These are phyloP conservation scores for Myanophis thanlyinensis DNA, from an alignment of 2,113 vertebrate genomes.

Conservation along the genomic window DNA sequence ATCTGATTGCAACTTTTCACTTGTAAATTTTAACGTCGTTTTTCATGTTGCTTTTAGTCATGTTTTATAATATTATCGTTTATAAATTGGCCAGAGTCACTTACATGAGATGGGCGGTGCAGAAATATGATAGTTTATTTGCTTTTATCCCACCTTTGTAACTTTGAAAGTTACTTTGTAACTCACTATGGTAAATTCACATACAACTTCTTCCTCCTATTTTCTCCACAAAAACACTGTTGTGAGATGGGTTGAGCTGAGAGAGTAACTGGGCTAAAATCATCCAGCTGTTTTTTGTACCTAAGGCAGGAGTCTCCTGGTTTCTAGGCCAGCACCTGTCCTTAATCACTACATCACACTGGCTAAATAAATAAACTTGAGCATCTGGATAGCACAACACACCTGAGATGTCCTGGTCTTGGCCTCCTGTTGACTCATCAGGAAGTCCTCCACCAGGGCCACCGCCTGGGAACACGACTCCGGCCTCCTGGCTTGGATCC, in stretches of 20 bases:
- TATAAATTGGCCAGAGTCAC: too few relatives aligned
- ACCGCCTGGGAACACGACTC: neutral
- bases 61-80: too few relatives aligned
- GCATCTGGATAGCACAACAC: neutral
- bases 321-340: neutral
- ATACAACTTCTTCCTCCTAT: neutral
- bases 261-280: neutral
- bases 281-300: neutral
- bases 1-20: too few relatives aligned
- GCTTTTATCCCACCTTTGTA: neutral
- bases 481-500: neutral
- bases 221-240: neutral
- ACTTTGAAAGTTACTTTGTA: neutral
- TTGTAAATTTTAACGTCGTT: too few relatives aligned
- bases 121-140: too few relatives aligned
- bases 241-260: too few relatives aligned
- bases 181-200: neutral
- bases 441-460: conserved; percentile 2
- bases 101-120: too few relatives aligned
- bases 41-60: too few relatives aligned
- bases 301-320: too few relatives aligned
- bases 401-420: neutral
- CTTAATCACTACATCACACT: neutral
- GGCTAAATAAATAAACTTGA: neutral
- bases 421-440: neutral